A percentile compares a stretch with the other conserved stretches of the same genome.
These are phyloP conservation scores for Meteorus sp. DNA, from an alignment of 1,140 invertebrate species.

Conservation along the genomic window DNA sequence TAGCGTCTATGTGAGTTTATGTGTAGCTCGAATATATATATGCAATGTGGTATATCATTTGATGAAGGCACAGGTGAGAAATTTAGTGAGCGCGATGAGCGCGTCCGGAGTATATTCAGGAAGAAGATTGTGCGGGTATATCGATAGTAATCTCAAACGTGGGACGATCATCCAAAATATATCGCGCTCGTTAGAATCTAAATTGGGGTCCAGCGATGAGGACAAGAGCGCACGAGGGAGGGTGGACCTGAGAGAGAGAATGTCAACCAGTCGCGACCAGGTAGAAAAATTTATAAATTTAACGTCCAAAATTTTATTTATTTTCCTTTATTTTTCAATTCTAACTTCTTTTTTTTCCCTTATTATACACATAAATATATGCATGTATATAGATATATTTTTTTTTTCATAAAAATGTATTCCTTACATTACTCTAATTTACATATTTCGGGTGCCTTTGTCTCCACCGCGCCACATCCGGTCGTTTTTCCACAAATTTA, in stretches of 20 bases:
- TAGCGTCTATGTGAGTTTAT: neutral
- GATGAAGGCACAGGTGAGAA: conserved; percentile 8
- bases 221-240: neutral
- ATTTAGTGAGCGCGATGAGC: neutral
- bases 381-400: conserved; percentile 1
- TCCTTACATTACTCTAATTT: conserved; percentile 13
- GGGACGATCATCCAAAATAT: conserved; percentile 47
- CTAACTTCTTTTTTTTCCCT: too few relatives aligned
- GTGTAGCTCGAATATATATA: neutral
- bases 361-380: too few relatives aligned
- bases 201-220: conserved; percentile 40
- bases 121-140: conserved; percentile 15
- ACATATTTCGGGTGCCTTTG: conserved; percentile 13
- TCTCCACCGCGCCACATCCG: conserved; percentile 7
- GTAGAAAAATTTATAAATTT: conserved; percentile 18
- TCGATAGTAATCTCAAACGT: conserved; percentile 53
- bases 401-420: conserved; percentile 11
- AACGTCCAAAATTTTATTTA: neutral
- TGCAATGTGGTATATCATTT: too few relatives aligned
- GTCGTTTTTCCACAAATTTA: conserved; percentile 8
- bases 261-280: neutral
- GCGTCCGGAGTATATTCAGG: conserved; percentile 4
- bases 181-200: conserved; percentile 52
- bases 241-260: neutral
- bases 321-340: neutral